A percentile compares a stretch with the other conserved stretches of the same genome.
Evolutionary conservation across 2,113 vertebrate genomes (phyloP).

Genomic region (mouse (Mus musculus)): GRCm39 chr17:84006501-84007000

Average conservation of each 20-base stretch:
- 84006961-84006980: slow-evolving; percentile 77
- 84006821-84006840: neutral
- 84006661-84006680: neutral
- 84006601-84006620: neutral
- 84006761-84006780: neutral
- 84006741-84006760: neutral
- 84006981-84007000: slow-evolving; percentile 70
- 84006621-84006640: neutral
- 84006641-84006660: neutral
- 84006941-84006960: slow-evolving; percentile 65
- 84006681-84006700: neutral
- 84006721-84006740: neutral
- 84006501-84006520: slow-evolving; percentile 8
- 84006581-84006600: slow-evolving; percentile 12
- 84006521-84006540: slow-evolving; percentile 27
- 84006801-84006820: neutral
- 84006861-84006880: neutral
- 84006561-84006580: slow-evolving; percentile 33
- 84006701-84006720: neutral
- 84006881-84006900: slow-evolving; percentile 11
- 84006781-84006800: neutral
- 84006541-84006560: slow-evolving; percentile 43
- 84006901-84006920: slow-evolving; percentile 52
- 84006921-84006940: slow-evolving; percentile 74
- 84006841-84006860: too few species aligned